phyloP scores from a whole-genome alignment of 2,797 vertebrate genomes.

The Pipistrellus nathusii region DNA sequence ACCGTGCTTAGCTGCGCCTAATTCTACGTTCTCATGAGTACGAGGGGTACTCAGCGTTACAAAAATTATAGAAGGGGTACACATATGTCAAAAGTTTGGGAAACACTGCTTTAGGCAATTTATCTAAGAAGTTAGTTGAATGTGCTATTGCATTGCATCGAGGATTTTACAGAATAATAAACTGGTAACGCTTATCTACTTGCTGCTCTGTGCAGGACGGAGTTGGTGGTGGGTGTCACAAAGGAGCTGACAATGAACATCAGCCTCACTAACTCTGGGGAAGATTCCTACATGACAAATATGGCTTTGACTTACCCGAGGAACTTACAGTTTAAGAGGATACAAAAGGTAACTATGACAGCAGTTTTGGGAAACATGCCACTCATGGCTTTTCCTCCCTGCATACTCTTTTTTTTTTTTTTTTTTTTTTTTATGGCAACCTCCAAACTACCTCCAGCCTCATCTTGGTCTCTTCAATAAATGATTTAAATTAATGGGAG shows the following conservation, averaged over 20 bases:
- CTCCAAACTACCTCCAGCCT: neutral
- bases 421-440: neutral
- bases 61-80: too few relatives aligned
- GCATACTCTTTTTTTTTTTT: neutral
- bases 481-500: neutral
- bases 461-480: neutral
- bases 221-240: constrained; percentile 83
- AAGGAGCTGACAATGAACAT: constrained; percentile 82
- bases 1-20: too few relatives aligned
- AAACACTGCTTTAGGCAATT: neutral
- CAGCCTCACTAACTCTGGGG: constrained; percentile 82
- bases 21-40: too few relatives aligned
- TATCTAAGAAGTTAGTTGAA: constrained; percentile 19
- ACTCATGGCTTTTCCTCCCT: neutral
- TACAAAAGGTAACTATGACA: constrained; percentile 76
- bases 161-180: neutral
- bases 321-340: constrained; percentile 81
- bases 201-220: constrained; percentile 64
- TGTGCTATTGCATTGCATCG: neutral
- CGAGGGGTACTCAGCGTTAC: too few relatives aligned
- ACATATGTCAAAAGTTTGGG: too few relatives aligned
- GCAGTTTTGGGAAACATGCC: neutral
- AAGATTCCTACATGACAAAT: constrained; percentile 86
- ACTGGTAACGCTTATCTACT: neutral
- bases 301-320: constrained; percentile 85